Percentiles rank a stretch among this genome's conserved stretches.
These are phyloP conservation scores for Drosophila burlai DNA, from an alignment of 1,140 invertebrate species.

Conservation along the genomic window DNA sequence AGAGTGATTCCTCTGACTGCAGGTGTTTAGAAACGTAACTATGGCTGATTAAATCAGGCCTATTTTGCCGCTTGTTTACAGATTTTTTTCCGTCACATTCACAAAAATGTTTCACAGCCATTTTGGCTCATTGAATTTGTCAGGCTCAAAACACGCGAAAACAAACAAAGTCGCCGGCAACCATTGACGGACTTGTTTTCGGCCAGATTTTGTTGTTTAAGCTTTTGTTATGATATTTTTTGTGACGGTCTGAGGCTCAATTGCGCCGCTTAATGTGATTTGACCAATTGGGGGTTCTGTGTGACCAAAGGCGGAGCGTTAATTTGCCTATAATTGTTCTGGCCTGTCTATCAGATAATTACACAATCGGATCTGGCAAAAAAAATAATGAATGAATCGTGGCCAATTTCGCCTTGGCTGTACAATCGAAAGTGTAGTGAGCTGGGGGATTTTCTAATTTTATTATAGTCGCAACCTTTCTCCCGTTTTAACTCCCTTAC, in stretches of 20 bases:
- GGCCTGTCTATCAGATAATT: slow-evolving; percentile 49
- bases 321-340: slow-evolving; percentile 75
- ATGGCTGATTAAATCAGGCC: slow-evolving; percentile 67
- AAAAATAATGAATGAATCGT: slow-evolving; percentile 45
- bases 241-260: slow-evolving; percentile 41
- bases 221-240: slow-evolving; percentile 24
- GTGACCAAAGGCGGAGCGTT: slow-evolving; percentile 53
- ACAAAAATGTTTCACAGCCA: slow-evolving; percentile 63
- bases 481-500: slow-evolving; percentile 13
- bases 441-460: slow-evolving; percentile 17
- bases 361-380: slow-evolving; percentile 31
- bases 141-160: slow-evolving; percentile 44
- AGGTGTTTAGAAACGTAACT: slow-evolving; percentile 19
- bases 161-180: slow-evolving; percentile 49
- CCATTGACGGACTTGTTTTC: slow-evolving; percentile 60
- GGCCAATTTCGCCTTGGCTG: slow-evolving; percentile 9
- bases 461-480: slow-evolving; percentile 36
- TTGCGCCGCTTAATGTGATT: slow-evolving; percentile 69
- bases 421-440: slow-evolving; percentile 16
- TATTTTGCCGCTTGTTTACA: slow-evolving; percentile 59
- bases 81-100: slow-evolving; percentile 75
- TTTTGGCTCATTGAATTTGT: slow-evolving; percentile 72
- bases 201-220: slow-evolving; percentile 35
- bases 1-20: neutral
- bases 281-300: slow-evolving; percentile 66